Evolutionary conservation across 2,888 invertebrate genomes (phyloP), one percentile per base, ranked within the genome.

Genomic region (Paralinhomoeus sp.): DNA sequence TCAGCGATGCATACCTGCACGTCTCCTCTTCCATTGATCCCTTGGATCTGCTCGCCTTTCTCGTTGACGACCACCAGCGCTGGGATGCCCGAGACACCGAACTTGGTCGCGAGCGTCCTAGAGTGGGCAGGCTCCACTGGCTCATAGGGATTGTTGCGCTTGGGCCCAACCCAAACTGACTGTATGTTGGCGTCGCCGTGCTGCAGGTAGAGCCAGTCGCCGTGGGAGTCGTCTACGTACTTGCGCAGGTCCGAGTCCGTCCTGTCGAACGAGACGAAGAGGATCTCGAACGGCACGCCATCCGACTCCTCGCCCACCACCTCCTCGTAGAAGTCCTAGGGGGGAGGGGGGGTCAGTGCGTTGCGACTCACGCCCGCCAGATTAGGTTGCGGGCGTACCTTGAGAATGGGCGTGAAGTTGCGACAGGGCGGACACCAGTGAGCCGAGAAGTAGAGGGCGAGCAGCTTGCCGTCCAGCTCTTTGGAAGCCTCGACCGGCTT

Each of bases 391-490:
- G n/a, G n/a, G n/a, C n/a, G n/a, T 36, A 53, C 53, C 50, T 53
- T 54, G 37, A 56, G 55, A 23, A 60, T 48, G 2, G 68, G 67
- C 1, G 68, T 68, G 53, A 71, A 71, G 23, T 52, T 53, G 31
- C 66, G 54, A 49, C 70, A 70, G 1, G 70, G 69, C 13, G 68
- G 68, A 53, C 69, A 70, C 69, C 70, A 70, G 51, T 67, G 66
- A 20, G 69, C 69, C 2, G 68, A 68, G 55, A 70, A 70, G 55
- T 68, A 67, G 22, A 66, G 53, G 13, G 61, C 65, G n/a, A 63
- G 49, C 5, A 58, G 49, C 42, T 50, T 53, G 33, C 54, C 55
- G 35, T 49, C 47, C n/a, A 60, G 44, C 20, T 49, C 48, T 12
- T 52, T 48, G 12, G 50, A 51, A 3, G 44, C 33, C 23, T 49